phyloP scores from a whole-genome alignment of 2,113 vertebrate genomes.

The Suricata suricatta region DNA sequence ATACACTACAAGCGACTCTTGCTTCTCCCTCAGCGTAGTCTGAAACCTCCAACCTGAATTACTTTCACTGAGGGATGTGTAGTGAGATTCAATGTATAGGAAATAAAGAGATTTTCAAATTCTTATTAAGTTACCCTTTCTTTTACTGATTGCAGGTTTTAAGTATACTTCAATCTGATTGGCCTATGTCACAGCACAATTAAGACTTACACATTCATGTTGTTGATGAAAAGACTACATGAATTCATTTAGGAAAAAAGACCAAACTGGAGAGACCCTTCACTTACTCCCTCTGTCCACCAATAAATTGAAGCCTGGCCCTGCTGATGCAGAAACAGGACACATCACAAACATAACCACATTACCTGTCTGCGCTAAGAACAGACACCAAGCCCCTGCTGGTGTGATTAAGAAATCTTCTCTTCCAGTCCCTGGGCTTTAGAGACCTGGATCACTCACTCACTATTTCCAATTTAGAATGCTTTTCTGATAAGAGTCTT shows the following conservation, averaged over 20 bases:
- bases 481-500: constrained; percentile 82
- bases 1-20: neutral
- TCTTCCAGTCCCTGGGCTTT: constrained; percentile 82
- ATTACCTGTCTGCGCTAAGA: constrained; percentile 80
- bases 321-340: constrained; percentile 56
- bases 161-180: neutral
- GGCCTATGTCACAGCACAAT: neutral
- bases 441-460: constrained; percentile 83
- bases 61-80: neutral
- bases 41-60: neutral
- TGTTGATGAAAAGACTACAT: neutral
- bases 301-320: constrained; percentile 45
- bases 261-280: neutral
- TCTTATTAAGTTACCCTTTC: neutral
- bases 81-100: neutral
- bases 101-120: neutral
- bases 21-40: neutral
- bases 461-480: constrained; percentile 85
- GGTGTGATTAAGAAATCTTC: constrained; percentile 86
- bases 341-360: constrained; percentile 69
- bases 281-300: neutral
- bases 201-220: accelerated
- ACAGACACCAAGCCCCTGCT: constrained; percentile 83
- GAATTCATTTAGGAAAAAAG: accelerated
- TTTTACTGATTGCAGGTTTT: neutral